Base-by-base conservation (phyloP, 1,140 invertebrate genomes). In the Hyphantria cunea region DNA sequence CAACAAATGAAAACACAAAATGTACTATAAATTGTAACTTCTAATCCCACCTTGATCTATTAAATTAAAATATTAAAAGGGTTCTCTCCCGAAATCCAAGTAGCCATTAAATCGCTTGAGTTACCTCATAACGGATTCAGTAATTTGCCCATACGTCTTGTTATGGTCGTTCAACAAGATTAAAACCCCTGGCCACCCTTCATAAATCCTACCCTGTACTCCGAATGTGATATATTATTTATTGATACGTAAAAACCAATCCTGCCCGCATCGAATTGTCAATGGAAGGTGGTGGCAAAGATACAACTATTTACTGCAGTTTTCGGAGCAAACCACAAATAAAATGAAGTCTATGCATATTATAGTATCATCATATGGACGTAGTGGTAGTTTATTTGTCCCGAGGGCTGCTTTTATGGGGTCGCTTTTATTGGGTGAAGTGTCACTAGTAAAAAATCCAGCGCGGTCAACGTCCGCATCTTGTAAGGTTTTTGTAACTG, bases 291-390 rank as follows among this genome's bases (percentile, higher is more conserved):
- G 54, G 60, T 47, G 50, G 64, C 52, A 33, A 33, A 45, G 33
- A 65, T 71, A 68, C 70, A 65, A 68, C 58, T 62, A 64, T 77
- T 74, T 72, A 76, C 76, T 64, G 71, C 74, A 74, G 74, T 76
- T 84, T 82, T 82, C 72, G 75, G 60, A 64, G 74, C 63, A 71
- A 77, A 78, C 66, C 82, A 75, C 76, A 80, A 84, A 89, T 90
- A 88, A 90, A 89, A 80, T 78, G 76, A 78, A 79, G 64, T 82
- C 86, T 73, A 89, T 90, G 80, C 87, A 90, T 90, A 86, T 86
- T 85, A 84, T 68, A 90, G 85, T 85, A 83, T 82, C 82, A 87
- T 90, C 80, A 90, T 87, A 74, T 66, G 79, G 84, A 65, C 70
- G 59, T 62, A 67, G 73, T 70, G 72, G 76, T 79, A 79, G 68